Evolutionary conservation across 2,113 vertebrate genomes (phyloP).

Genomic region (Prolemur simus): DNA sequence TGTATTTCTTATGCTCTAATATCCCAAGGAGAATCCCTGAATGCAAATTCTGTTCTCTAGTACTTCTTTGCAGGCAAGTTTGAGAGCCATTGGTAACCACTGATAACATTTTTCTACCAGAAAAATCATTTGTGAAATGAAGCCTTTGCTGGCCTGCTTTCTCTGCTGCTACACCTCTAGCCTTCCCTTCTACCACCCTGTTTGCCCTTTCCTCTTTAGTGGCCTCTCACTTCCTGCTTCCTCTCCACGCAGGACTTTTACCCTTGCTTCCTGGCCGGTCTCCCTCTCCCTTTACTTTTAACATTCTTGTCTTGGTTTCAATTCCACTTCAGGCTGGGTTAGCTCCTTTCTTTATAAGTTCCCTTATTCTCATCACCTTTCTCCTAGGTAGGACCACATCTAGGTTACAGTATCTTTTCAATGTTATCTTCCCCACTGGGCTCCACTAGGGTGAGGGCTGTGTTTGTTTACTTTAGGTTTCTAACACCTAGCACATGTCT

Average conservation of each 20-base stretch:
- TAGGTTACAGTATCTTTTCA: not conserved
- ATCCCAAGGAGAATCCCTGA: not conserved
- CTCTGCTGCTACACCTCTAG: not conserved
- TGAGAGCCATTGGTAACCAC: not conserved
- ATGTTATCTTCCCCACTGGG: not conserved
- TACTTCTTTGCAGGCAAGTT: not conserved
- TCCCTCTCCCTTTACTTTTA: not conserved
- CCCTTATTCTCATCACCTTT: not conserved
- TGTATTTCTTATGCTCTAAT: not conserved
- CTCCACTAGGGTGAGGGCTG: not conserved
- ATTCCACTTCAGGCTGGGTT: not conserved
- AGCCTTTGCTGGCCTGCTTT: not conserved
- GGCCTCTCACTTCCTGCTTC: not conserved
- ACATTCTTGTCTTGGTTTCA: not conserved
- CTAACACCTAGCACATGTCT: not conserved
- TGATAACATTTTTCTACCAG: not conserved
- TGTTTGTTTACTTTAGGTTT: not conserved
- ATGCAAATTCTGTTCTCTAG: not conserved
- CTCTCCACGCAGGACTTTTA: not conserved
- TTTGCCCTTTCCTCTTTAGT: not conserved
- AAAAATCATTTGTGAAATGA: not conserved
- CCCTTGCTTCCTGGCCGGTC: not conserved
- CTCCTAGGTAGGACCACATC: not conserved
- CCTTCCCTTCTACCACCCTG: not conserved
- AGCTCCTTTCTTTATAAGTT: not conserved